phyloP scores from a whole-genome alignment of 2,888 invertebrate species.

The Hypomecis atomaria region DNA sequence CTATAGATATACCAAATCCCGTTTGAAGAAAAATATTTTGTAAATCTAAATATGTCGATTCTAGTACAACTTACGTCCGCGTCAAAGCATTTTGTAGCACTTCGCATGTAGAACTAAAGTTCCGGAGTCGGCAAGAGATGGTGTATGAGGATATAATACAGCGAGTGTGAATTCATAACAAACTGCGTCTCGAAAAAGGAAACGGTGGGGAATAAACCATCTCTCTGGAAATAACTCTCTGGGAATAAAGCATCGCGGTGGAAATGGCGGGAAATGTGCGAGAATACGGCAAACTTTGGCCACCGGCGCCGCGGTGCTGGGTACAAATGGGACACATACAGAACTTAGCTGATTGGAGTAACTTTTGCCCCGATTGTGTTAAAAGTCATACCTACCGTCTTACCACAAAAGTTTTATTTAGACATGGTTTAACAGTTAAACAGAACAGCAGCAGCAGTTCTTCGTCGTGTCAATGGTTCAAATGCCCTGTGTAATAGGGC shows the following conservation, averaged over 20 bases:
- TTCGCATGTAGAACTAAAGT: constrained; percentile 55
- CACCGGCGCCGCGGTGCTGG: constrained; percentile 3
- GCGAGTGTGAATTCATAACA: constrained; percentile 50
- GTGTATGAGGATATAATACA: constrained; percentile 58
- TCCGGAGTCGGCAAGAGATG: constrained; percentile 53
- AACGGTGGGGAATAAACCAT: too few species aligned
- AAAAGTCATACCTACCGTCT: too few species aligned
- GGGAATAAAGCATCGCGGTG: too few species aligned
- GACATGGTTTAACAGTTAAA: too few species aligned
- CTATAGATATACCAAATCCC: too few species aligned
- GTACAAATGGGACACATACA: constrained; percentile 12
- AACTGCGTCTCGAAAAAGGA: constrained; percentile 35
- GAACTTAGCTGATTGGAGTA: constrained; percentile 20
- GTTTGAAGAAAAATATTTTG: too few species aligned
- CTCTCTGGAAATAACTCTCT: too few species aligned
- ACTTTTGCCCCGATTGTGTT: constrained; percentile 6
- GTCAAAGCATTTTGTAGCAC: constrained; percentile 54
- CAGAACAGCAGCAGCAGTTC: too few species aligned
- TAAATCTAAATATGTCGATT: neutral
- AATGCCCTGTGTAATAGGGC: too few species aligned
- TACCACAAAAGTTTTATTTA: too few species aligned
- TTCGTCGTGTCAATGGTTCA: too few species aligned
- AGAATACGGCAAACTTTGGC: constrained; percentile 32
- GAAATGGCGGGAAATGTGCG: too few species aligned
- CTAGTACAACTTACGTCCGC: constrained; percentile 23